These are phyloP conservation scores for Oasisia sp. DNA, from an alignment of 2,888 invertebrate genomes.

Conservation along the genomic window DNA sequence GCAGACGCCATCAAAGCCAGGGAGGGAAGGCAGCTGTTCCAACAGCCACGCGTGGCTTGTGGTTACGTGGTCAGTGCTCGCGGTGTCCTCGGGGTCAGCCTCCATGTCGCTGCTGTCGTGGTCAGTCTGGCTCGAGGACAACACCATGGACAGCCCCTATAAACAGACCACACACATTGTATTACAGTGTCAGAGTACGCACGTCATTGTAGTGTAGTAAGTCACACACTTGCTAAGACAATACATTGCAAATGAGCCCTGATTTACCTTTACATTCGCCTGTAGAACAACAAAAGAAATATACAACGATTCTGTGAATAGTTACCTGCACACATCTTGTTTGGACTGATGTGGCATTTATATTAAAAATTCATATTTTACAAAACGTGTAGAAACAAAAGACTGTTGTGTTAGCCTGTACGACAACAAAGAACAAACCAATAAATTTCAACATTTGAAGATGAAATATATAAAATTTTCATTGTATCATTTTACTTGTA, in stretches of 20 bases:
- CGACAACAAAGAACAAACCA: too few species aligned
- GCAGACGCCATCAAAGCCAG: constrained; percentile 75
- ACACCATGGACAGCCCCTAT: constrained; percentile 78
- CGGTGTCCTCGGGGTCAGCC: constrained; percentile 35
- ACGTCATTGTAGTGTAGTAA: not conserved
- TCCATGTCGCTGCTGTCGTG: constrained; percentile 33
- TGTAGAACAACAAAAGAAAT: too few species aligned
- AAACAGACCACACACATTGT: not conserved
- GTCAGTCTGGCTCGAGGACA: constrained; percentile 64
- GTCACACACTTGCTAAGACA: not conserved
- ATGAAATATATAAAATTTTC: too few species aligned
- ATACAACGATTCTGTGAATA: too few species aligned
- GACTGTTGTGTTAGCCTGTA: too few species aligned
- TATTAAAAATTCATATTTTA: too few species aligned
- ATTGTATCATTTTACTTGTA: too few species aligned
- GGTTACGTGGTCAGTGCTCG: constrained; percentile 45
- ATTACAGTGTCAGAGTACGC: not conserved
- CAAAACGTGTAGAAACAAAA: too few species aligned
- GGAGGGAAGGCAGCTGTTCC: constrained; percentile 74
- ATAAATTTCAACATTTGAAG: too few species aligned
- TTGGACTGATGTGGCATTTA: too few species aligned
- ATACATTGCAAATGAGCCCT: not conserved
- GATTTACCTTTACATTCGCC: too few species aligned
- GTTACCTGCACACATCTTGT: too few species aligned
- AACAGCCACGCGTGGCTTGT: constrained; percentile 66